Conservation (phyloP, 2,797 vertebrate genomes). For the Helicolenus hilgendorfi region DNA sequence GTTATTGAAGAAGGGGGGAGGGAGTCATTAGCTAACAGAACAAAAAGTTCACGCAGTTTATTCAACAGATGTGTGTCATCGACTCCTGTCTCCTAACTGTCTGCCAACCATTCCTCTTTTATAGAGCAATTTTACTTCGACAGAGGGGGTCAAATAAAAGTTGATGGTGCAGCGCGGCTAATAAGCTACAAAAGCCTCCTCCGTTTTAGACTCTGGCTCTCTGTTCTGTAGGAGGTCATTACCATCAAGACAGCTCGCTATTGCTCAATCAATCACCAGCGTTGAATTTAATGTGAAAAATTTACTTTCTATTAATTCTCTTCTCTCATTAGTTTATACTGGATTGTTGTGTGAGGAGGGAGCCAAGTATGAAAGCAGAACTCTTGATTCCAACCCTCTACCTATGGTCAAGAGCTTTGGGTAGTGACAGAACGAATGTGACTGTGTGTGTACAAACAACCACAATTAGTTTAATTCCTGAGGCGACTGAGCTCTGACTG, state of each 20-base stretch:
- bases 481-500: not conserved
- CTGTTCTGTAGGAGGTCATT: not conserved
- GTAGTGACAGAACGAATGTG: not conserved
- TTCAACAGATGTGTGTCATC: not conserved
- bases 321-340: not conserved
- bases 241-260: not conserved
- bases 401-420: not conserved
- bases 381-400: not conserved
- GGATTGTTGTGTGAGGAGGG: not conserved
- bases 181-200: not conserved
- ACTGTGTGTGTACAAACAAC: too few species aligned
- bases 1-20: not conserved
- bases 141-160: not conserved
- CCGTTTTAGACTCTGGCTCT: not conserved
- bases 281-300: not conserved
- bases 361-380: not conserved
- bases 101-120: not conserved
- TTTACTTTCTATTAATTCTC: not conserved
- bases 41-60: not conserved
- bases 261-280: not conserved
- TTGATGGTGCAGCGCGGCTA: not conserved
- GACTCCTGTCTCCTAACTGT: not conserved
- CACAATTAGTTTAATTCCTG: not conserved
- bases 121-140: not conserved
- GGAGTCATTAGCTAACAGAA: not conserved